phyloP scores from a whole-genome alignment of 2,113 vertebrate genomes.

The cattle (Bos taurus) region ARS-UCD2.0 NC_037329.1:43915501-43916000 shows the following conservation, averaged over 20 bases:
- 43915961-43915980: not conserved
- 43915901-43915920: not conserved
- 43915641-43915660: not conserved
- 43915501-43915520: not conserved
- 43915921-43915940: not conserved
- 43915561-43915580: not conserved
- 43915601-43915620: not conserved
- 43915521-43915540: not conserved
- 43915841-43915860: slow-evolving; percentile 4
- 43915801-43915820: not conserved
- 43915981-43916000: not conserved
- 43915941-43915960: not conserved
- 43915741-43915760: not conserved
- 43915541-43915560: not conserved
- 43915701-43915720: not conserved
- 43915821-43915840: not conserved
- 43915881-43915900: not conserved
- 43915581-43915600: not conserved
- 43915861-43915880: not conserved
- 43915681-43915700: not conserved
- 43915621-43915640: not conserved
- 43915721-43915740: not conserved
- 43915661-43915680: not conserved
- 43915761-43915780: too few species aligned
- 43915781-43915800: too few species aligned